Percentiles rank a stretch among this genome's conserved stretches.
Conservation (phyloP, 2,888 invertebrate species). For the Acronicta psi region DNA sequence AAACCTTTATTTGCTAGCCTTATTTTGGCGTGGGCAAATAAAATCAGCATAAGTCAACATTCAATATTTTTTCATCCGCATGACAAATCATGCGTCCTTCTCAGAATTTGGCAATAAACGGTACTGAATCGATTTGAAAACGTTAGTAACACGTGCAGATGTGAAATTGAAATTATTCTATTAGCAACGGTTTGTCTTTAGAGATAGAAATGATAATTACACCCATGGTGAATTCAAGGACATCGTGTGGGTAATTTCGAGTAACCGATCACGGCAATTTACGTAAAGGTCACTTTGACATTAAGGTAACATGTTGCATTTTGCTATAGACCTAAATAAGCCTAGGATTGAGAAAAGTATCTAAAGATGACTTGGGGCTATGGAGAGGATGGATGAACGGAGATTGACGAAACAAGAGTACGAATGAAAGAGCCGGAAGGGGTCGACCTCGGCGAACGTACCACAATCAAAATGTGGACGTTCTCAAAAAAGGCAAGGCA, state of each 20-base stretch:
- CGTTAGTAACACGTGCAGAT: slow-evolving; percentile 38
- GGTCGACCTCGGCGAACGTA: no score
- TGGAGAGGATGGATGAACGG: no score
- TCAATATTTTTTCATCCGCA: slow-evolving; percentile 10
- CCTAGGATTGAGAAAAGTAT: no score
- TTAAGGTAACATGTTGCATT: slow-evolving; percentile 29
- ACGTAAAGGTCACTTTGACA: slow-evolving; percentile 26
- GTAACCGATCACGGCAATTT: slow-evolving; percentile 30
- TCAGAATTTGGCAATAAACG: slow-evolving; percentile 29
- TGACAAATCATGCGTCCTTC: slow-evolving; percentile 25
- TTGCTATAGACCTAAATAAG: not conserved
- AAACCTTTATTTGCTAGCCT: not conserved
- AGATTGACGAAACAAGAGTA: no score
- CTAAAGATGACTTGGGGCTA: no score
- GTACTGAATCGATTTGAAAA: slow-evolving; percentile 19
- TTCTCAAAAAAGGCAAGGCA: no score
- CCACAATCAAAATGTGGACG: no score
- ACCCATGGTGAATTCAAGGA: slow-evolving; percentile 44
- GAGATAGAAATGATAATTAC: slow-evolving; percentile 29
- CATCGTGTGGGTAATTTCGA: slow-evolving; percentile 24
- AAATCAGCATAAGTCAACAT: not conserved
- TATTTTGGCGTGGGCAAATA: slow-evolving; percentile 11
- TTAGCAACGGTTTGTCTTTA: slow-evolving; percentile 39
- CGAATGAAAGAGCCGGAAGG: no score
- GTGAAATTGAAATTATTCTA: slow-evolving; percentile 40